Evolutionary conservation across 2,888 invertebrate species (phyloP).

Genomic region (Plebejus argus): DNA sequence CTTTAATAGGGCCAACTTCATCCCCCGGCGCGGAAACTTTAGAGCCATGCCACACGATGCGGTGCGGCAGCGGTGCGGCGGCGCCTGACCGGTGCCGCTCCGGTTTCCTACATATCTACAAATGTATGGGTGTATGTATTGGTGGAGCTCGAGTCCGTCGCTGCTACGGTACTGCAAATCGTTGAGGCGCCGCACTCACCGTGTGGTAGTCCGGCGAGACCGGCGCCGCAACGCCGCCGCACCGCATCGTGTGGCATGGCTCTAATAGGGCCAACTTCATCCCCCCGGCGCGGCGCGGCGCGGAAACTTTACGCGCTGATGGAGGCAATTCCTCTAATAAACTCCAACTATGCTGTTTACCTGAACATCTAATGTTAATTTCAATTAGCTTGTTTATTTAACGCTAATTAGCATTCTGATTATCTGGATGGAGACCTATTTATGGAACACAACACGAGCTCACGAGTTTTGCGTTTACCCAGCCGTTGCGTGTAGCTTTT

Average conservation of each 20-base stretch:
- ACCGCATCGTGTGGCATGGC: conserved; percentile 39
- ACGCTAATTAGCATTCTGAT: conserved; percentile 21
- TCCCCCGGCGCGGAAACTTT: conserved; percentile 35
- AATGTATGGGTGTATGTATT: no score
- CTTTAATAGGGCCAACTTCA: conserved; percentile 34
- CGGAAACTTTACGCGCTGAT: conserved; percentile 32
- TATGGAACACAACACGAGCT: not conserved
- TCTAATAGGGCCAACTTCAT: conserved; percentile 33
- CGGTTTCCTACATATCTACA: no score
- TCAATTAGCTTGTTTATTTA: conserved; percentile 15
- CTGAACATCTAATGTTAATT: conserved; percentile 15
- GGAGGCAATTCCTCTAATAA: conserved; percentile 18
- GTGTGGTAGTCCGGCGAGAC: no score
- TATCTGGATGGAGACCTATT: not conserved
- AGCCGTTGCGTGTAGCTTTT: no score
- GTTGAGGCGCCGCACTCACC: no score
- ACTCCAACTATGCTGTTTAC: conserved; percentile 26
- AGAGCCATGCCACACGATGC: no score
- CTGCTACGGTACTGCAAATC: no score
- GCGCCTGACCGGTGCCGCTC: no score
- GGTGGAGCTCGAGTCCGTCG: no score
- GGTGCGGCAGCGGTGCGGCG: no score
- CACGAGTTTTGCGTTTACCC: not conserved
- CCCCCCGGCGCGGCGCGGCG: no score
- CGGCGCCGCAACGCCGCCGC: conserved; percentile 33